These are phyloP conservation scores for Agriopis leucophaearia DNA, from an alignment of 2,888 invertebrate genomes.

Conservation along the genomic window DNA sequence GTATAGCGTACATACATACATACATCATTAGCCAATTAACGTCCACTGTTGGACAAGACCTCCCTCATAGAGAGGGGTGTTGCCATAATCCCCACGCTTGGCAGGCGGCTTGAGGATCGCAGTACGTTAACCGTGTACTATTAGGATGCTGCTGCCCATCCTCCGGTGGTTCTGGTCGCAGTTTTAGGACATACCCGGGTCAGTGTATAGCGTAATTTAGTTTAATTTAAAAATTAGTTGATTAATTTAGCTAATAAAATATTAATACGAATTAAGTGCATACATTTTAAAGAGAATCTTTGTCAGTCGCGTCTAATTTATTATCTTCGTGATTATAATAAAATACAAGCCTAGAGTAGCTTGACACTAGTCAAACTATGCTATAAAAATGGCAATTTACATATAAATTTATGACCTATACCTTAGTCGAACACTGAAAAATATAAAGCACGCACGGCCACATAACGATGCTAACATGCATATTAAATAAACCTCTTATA, in stretches of 20 bases:
- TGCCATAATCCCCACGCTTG: too few species aligned
- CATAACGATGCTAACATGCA: conserved; percentile 1
- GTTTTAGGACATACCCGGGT: too few species aligned
- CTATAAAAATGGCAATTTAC: conserved; percentile 22
- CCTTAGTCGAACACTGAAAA: conserved; percentile 8
- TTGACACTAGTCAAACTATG: conserved; percentile 13
- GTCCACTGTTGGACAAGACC: too few species aligned
- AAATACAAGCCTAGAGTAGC: conserved; percentile 15
- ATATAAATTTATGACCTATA: conserved; percentile 17
- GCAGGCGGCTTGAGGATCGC: too few species aligned
- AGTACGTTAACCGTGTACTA: too few species aligned
- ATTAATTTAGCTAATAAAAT: not conserved
- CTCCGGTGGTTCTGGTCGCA: too few species aligned
- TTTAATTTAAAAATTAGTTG: not conserved
- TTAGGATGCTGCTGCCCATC: too few species aligned
- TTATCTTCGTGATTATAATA: conserved; percentile 4
- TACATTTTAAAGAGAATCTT: conserved; percentile 6
- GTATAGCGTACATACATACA: too few species aligned
- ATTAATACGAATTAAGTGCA: not conserved
- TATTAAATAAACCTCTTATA: conserved; percentile 12
- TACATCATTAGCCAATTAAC: too few species aligned
- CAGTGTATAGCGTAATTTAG: not conserved
- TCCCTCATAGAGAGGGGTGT: too few species aligned
- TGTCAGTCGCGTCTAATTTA: conserved; percentile 5
- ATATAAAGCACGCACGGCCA: conserved; percentile 18